Evolutionary conservation across 2,888 invertebrate genomes (phyloP), one percentile per base, ranked within the genome.

Genomic region (Bembecia ichneumoniformis): DNA sequence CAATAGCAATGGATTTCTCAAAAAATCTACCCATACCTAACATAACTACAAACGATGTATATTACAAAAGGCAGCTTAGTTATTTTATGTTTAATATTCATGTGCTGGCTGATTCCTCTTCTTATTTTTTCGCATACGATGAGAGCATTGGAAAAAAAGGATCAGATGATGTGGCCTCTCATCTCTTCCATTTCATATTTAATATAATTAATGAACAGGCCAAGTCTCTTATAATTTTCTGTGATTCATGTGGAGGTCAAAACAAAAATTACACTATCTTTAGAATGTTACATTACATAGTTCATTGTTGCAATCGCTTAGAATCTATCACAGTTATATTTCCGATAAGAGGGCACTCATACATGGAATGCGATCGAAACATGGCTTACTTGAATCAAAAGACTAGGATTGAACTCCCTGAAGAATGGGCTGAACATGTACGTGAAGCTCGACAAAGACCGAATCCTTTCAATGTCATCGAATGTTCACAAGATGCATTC

Each of bases 341-440:
- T n/a, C 47, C 36, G 47, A 47, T 47, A 47, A 47, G 47, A 47
- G 47, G 47, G 10, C 47, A 46, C 17, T 17, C 17, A 3, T 17
- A 17, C 17, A 17, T 17, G 17, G 17, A 17, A 3, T 17, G 17
- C 17, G 17, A 17, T 17, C 17, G 17, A 3, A 49, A 51, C 47
- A 51, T 48, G 45, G 51, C 48, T 35, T 49, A 20, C 20, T 43
- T 51, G 15, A 52, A 49, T 52, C 52, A 52, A 44, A 49, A 52
- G 44, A 16, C 49, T 49, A 49, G 47, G 44, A 49, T 49, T 49
- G 52, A 52, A 52, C 49, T 49, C 13, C 49, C 49, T 47, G 52
- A 52, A 47, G 17, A 17, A 17, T 17, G 17, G 17, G 17, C 17
- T 3, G 43, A 49, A 50, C 48, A 50, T 28, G 47, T 50, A 45